Conservation (phyloP, 1,140 invertebrate species). For the Himalopsyche phryganea region DNA sequence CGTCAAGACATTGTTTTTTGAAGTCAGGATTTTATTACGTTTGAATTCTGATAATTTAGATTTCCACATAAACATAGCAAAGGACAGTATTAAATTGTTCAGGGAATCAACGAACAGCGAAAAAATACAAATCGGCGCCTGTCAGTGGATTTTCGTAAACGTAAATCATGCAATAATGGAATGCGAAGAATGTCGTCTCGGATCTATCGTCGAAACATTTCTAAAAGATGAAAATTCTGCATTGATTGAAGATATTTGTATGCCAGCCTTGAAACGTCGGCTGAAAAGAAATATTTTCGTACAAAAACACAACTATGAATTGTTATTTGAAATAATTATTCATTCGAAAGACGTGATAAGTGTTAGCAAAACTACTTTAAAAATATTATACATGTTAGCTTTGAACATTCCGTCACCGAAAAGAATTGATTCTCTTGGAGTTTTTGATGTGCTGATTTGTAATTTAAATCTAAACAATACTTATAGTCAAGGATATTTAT, state of each 20-base stretch:
- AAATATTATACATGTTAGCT: conserved; percentile 13
- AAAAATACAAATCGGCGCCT: conserved; percentile 12
- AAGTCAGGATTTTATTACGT: conserved; percentile 2
- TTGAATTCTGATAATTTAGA: neutral
- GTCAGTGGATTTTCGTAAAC: conserved; percentile 16
- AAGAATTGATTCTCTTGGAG: neutral
- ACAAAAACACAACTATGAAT: neutral
- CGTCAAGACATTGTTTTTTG: conserved; percentile 19
- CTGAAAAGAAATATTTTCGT: neutral
- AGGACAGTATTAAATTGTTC: neutral
- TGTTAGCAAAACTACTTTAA: conserved; percentile 9
- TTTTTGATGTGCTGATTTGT: neutral
- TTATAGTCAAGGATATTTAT: conserved; percentile 41
- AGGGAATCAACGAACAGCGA: conserved; percentile 1
- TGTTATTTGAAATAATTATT: neutral
- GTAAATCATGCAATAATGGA: conserved; percentile 8
- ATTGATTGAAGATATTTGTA: conserved; percentile 5
- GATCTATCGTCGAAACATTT: conserved; percentile 9
- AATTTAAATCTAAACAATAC: conserved; percentile 13
- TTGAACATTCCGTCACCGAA: neutral
- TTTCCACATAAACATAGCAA: neutral
- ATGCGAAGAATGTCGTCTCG: conserved; percentile 10
- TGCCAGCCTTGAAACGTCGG: conserved; percentile 11
- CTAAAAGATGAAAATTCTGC: conserved; percentile 5
- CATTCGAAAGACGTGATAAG: neutral